These are phyloP conservation scores for Drosophila hawaiiensis DNA, from an alignment of 2,888 invertebrate species.

Conservation along the genomic window DNA sequence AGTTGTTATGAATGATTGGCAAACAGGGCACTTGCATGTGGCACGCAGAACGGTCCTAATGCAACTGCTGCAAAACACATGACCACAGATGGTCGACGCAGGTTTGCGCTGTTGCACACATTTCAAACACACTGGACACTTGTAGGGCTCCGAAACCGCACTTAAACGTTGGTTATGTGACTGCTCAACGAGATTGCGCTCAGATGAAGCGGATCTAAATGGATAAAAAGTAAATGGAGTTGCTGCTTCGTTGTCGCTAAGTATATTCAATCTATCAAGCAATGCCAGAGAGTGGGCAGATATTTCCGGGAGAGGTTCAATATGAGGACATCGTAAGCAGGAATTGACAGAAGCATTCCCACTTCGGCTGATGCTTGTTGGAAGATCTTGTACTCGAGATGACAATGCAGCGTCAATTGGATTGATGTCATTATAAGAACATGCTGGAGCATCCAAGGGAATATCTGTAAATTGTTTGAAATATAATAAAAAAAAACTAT, in stretches of 20 bases:
- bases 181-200: background rate
- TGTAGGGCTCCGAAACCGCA: slow-evolving; percentile 20
- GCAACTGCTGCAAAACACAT: slow-evolving; percentile 57
- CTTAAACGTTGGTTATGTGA: background rate
- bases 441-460: background rate
- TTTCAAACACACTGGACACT: slow-evolving; percentile 53
- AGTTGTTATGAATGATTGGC: slow-evolving; percentile 34
- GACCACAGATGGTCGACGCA: slow-evolving; percentile 53
- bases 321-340: background rate
- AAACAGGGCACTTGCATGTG: slow-evolving; percentile 54
- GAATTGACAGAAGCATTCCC: background rate
- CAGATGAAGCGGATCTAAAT: background rate
- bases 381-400: background rate
- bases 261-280: slow-evolving; percentile 4
- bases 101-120: slow-evolving; percentile 43
- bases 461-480: slow-evolving; percentile 12
- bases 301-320: slow-evolving; percentile 2
- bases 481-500: background rate
- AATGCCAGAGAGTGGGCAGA: background rate
- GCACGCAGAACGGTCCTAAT: slow-evolving; percentile 42
- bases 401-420: slow-evolving; percentile 16
- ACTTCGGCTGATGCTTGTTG: background rate
- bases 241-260: background rate
- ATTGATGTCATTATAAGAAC: background rate
- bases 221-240: background rate